Evolutionary conservation across 1,140 invertebrate genomes (phyloP), one percentile per base, ranked within the genome.

Genomic region (Hylyphantes graminicola): DNA sequence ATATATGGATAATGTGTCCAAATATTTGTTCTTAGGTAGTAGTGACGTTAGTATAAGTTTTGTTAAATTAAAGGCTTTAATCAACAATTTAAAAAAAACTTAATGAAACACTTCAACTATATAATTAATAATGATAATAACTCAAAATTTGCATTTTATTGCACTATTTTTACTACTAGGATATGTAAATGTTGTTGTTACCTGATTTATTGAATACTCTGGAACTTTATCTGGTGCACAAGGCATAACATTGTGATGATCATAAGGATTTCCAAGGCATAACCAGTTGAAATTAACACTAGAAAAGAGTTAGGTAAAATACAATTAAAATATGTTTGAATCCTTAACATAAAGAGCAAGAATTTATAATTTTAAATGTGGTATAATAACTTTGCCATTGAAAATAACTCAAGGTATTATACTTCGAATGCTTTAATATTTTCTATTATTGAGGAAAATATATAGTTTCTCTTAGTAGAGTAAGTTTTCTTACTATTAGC

Each of bases 151-250:
- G 35, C 35, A 35, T 35, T 35, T 35, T 35, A 35, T 35, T 35
- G 35, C 35, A 35, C 35, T 35, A 35, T 5, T 35, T 35, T 35
- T 35, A 35, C 35, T 5, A 35, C 2, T 1, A 35, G 35, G 5
- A 35, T 35, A 35, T 35, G 5, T 35, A 35, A 57, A 78, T 50
- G 12, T 63, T n/a, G n/a, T n/a, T n/a, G n/a, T n/a, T n/a, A 94
- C 93, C 90, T 97, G 95, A 90, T 98, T 97, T 87, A 94, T 97
- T 0, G 97, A 98, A 90, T 98, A 99, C 89, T 99, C 97, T 0
- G 98, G 98, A 48, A 99, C 91, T 90, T 98, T 96, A 87, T 99
- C 95, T 0, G 97, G 97, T 11, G 98, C 97, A 91, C 97, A 99
- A 0, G 97, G 96, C 90, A 97, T 95, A 0, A 98, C 96, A n/a